Evolutionary conservation across 2,113 vertebrate species (phyloP).

Genomic region (Phylloscopus trochilus): DNA sequence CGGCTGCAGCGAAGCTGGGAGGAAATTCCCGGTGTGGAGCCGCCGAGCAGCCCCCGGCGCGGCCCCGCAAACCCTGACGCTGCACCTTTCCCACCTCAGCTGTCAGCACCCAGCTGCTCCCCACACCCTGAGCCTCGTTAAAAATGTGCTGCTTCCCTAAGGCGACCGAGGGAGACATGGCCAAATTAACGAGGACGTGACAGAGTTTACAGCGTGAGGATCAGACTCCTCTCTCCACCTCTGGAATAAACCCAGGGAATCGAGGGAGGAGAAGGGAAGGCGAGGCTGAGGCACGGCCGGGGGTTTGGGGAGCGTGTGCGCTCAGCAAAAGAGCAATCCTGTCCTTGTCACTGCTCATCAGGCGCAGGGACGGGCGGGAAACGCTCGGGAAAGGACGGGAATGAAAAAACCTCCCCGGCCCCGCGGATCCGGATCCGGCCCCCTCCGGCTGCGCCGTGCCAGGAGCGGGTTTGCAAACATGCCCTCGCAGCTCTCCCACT

Average conservation of each 20-base stretch:
- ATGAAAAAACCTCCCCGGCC: neutral
- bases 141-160: constrained; percentile 44
- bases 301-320: neutral
- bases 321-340: constrained; percentile 62
- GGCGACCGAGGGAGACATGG: constrained; percentile 38
- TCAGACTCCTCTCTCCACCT: neutral
- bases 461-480: neutral
- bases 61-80: neutral
- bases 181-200: constrained; percentile 55
- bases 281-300: neutral
- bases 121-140: constrained; percentile 6
- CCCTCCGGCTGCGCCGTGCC: neutral
- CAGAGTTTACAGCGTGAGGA: neutral
- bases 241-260: neutral
- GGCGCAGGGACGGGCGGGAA: neutral
- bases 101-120: constrained; percentile 34
- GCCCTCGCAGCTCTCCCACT: neutral
- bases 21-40: rapidly evolving
- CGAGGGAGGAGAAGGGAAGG: neutral
- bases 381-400: neutral
- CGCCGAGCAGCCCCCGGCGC: too few relatives aligned
- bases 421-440: neutral
- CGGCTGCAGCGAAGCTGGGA: rapidly evolving
- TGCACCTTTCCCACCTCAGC: constrained; percentile 32
- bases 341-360: constrained; percentile 55